These are phyloP conservation scores for Arvicanthis niloticus DNA, from an alignment of 2,113 vertebrate species.

Conservation along the genomic window DNA sequence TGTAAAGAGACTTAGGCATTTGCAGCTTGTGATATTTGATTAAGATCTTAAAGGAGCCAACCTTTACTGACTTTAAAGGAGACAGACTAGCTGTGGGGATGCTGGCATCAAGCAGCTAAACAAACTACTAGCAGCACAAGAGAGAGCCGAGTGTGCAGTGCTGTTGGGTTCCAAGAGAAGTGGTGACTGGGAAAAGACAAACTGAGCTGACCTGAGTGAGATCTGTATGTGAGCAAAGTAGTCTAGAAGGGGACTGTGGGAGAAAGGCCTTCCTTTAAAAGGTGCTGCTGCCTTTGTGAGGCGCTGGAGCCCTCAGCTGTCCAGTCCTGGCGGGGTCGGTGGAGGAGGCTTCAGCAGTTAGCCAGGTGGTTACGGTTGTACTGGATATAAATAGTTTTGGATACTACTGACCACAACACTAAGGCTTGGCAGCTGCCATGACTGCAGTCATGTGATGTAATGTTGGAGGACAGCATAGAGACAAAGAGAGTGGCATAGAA, in stretches of 20 bases:
- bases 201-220: background rate
- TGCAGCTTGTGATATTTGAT: background rate
- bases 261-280: background rate
- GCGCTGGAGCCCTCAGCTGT: background rate
- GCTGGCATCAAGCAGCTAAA: background rate
- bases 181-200: background rate
- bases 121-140: background rate
- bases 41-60: background rate
- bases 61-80: background rate
- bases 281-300: background rate
- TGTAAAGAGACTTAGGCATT: background rate
- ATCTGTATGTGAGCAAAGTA: background rate
- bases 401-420: background rate
- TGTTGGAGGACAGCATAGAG: background rate
- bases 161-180: background rate
- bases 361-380: background rate
- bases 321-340: background rate
- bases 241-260: background rate
- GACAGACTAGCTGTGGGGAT: background rate
- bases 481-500: background rate
- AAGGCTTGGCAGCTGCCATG: slow-evolving; percentile 4
- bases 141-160: background rate
- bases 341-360: slow-evolving; percentile 6
- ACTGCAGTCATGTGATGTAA: background rate
- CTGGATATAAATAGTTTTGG: background rate